A percentile compares a stretch with the other conserved stretches of the same genome.
These are phyloP conservation scores for Felis chaus DNA, from an alignment of 2,113 vertebrate species.

Conservation along the genomic window DNA sequence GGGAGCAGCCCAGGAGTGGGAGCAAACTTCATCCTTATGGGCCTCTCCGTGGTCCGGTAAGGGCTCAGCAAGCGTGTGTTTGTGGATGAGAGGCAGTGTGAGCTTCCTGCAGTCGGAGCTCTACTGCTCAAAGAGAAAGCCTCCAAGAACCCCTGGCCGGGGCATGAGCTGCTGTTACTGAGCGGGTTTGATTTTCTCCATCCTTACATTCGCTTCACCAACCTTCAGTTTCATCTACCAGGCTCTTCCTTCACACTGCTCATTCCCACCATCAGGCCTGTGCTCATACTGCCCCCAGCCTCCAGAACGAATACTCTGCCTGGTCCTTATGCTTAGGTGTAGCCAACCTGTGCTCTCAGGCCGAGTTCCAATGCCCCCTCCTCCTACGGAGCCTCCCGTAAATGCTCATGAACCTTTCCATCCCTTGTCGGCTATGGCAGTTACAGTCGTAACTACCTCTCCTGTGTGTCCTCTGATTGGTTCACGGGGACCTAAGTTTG, in stretches of 20 bases:
- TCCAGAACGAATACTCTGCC: neutral
- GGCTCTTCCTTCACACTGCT: neutral
- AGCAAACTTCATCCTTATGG: neutral
- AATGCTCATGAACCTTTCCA: neutral
- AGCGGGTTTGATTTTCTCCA: neutral
- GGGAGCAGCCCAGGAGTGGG: neutral
- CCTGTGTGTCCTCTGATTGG: neutral
- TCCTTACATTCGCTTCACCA: neutral
- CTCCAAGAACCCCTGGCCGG: neutral
- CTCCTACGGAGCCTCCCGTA: neutral
- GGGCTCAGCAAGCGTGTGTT: neutral
- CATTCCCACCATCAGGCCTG: neutral
- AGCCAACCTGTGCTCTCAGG: neutral
- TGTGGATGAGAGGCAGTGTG: neutral
- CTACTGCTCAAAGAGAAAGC: neutral
- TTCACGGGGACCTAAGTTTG: neutral
- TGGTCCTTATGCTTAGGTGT: neutral
- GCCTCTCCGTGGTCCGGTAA: neutral
- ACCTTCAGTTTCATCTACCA: neutral
- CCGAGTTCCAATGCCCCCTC: neutral
- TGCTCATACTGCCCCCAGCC: neutral
- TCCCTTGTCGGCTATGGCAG: neutral
- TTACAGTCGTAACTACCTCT: neutral
- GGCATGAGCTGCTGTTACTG: fast-evolving
- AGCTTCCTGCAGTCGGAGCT: neutral